Evolutionary conservation across 2,888 invertebrate genomes (phyloP).

Genomic region (Agrotis exclamationis): DNA sequence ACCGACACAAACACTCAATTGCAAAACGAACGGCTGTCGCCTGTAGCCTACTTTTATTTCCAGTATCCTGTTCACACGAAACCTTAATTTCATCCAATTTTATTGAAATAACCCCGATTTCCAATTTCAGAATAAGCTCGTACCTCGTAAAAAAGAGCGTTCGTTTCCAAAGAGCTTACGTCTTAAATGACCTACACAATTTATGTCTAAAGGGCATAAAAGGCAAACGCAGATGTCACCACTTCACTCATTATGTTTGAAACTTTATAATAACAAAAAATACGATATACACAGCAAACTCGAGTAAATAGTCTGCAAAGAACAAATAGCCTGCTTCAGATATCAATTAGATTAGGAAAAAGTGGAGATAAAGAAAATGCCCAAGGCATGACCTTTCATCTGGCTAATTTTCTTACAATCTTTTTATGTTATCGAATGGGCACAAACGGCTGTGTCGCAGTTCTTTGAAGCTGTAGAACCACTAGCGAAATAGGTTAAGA

Average conservation of each 20-base stretch:
- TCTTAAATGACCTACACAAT: constrained; percentile 64
- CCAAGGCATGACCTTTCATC: constrained; percentile 20
- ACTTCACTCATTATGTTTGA: constrained; percentile 44
- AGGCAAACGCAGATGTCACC: constrained; percentile 51
- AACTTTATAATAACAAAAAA: constrained; percentile 11
- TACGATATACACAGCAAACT: neutral
- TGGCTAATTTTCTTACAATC: constrained; percentile 56
- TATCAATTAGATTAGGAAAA: constrained; percentile 42
- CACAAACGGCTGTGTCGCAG: constrained; percentile 53
- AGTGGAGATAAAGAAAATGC: constrained; percentile 28
- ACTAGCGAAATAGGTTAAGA: constrained; percentile 69
- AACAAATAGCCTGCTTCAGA: constrained; percentile 11
- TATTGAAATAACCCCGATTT: constrained; percentile 72
- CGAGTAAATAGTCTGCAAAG: constrained; percentile 4
- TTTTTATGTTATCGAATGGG: constrained; percentile 63
- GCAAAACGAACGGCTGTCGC: constrained; percentile 76
- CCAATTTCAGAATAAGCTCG: constrained; percentile 65
- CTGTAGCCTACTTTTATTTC: constrained; percentile 77
- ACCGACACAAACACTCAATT: constrained; percentile 83
- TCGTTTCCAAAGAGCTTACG: constrained; percentile 62
- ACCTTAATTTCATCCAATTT: constrained; percentile 75
- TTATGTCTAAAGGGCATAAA: constrained; percentile 64
- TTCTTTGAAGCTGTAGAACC: constrained; percentile 55
- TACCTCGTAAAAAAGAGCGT: constrained; percentile 64
- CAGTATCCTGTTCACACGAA: constrained; percentile 77